Percentiles rank a stretch among this genome's conserved stretches.
These are phyloP conservation scores for Premnoplex brunnescens DNA, from an alignment of 2,797 vertebrate genomes.

Conservation along the genomic window DNA sequence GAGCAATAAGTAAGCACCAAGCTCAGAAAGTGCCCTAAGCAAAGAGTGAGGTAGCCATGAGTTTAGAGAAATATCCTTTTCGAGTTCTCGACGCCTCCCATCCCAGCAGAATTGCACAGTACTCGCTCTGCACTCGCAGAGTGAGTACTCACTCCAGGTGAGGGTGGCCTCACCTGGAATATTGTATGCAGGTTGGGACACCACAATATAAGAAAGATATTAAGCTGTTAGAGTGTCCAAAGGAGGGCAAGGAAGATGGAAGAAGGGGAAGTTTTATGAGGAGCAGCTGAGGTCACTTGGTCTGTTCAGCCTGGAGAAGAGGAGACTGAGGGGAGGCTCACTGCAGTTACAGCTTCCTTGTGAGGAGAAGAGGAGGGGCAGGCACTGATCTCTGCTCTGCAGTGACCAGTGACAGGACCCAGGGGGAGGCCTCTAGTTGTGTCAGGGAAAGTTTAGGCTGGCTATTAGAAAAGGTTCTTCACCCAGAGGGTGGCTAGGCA, in stretches of 20 bases:
- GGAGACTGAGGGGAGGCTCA: background rate
- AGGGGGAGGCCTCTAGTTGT: background rate
- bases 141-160: too few relatives aligned
- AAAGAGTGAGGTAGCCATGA: background rate
- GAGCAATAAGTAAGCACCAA: background rate
- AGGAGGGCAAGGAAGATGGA: background rate
- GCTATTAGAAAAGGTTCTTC: background rate
- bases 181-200: background rate
- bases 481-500: background rate
- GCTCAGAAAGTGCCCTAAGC: background rate
- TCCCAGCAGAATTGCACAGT: background rate
- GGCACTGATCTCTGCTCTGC: background rate
- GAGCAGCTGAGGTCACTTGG: background rate
- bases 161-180: background rate
- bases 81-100: background rate
- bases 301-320: background rate
- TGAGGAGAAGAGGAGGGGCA: background rate
- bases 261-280: background rate
- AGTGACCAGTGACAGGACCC: background rate
- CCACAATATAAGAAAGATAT: background rate
- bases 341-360: background rate
- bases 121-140: background rate
- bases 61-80: background rate
- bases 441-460: background rate
- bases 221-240: background rate